These are phyloP conservation scores for Aptenodytes patagonicus DNA, from an alignment of 2,113 vertebrate species.

Conservation along the genomic window DNA sequence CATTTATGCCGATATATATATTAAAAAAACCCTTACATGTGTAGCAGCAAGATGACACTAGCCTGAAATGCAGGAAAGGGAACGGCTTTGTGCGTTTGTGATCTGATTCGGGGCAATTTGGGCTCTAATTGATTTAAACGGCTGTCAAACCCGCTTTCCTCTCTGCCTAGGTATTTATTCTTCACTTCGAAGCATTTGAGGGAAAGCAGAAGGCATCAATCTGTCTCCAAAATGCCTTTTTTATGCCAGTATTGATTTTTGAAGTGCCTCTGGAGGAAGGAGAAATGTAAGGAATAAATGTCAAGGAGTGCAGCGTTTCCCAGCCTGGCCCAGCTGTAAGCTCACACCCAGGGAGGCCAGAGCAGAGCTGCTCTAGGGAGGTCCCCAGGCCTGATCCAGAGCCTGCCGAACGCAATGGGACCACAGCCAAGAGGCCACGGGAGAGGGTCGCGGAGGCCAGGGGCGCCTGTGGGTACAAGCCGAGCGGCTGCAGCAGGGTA, in stretches of 20 bases:
- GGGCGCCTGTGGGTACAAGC: neutral
- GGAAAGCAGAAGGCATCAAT: neutral
- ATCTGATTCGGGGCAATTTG: neutral
- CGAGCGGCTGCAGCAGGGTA: accelerated
- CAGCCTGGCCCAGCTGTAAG: neutral
- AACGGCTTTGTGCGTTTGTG: neutral
- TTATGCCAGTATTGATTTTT: neutral
- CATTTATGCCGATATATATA: accelerated
- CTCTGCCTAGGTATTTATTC: neutral
- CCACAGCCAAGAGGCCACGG: neutral
- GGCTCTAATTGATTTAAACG: neutral
- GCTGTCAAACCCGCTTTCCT: neutral
- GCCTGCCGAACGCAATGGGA: accelerated
- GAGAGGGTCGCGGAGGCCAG: neutral
- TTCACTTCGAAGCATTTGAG: neutral
- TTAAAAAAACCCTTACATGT: accelerated
- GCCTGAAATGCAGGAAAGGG: neutral
- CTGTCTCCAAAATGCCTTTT: neutral
- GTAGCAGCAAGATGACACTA: accelerated
- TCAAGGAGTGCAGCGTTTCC: neutral
- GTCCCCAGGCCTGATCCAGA: neutral
- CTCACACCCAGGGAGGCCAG: neutral
- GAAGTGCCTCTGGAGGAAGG: neutral
- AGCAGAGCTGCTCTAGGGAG: neutral
- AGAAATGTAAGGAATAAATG: neutral